Base-by-base conservation (phyloP, 2,888 invertebrate genomes). In the Brachycybe producta region DNA sequence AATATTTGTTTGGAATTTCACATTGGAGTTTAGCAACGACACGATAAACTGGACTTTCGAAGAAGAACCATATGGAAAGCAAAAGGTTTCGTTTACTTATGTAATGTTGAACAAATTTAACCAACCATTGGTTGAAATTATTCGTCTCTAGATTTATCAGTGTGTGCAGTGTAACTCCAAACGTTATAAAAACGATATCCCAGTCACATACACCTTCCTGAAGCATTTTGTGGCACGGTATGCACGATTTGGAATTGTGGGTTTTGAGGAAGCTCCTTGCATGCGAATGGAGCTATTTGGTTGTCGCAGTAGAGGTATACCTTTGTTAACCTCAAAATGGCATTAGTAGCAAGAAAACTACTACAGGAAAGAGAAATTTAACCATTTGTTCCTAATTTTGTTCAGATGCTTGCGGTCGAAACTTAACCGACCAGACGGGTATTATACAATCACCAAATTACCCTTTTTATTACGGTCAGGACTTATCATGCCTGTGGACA, bases 401-500 rank as follows among this genome's bases (percentile, higher is more conserved):
- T 44, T 24, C 39, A 58, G 58, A 51, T 35, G 54, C 45, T 2
- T 58, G 58, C 38, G 56, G 53, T n/a, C 45, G 43, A 7, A 51
- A 52, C 19, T 45, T 56, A 27, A 55, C 52, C 7, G 47, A 54
- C 3, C 47, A 53, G 3, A 41, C 52, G 26, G 58, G 58, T 17
- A 47, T 46, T 1, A 53, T 58, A 2, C 49, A 52, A 7, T 59
- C 58, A 3, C 59, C 59, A 15, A 56, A 57, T 34, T 54, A 60
- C 35, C 60, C 60, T 3, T 56, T 53, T 36, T 60, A 60, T 44
- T 60, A 60, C 34, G 60, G 60, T 5, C 60, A 60, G 50, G 57
- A 59, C 39, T 55, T 57, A 28, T 56, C 56, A 1, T 60, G 60
- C 32, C 53, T 53, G 53, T 60, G 60, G 60, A 54, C 54, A 15